These are phyloP conservation scores for Agriotes lineatus DNA, from an alignment of 2,888 invertebrate species.

Conservation along the genomic window DNA sequence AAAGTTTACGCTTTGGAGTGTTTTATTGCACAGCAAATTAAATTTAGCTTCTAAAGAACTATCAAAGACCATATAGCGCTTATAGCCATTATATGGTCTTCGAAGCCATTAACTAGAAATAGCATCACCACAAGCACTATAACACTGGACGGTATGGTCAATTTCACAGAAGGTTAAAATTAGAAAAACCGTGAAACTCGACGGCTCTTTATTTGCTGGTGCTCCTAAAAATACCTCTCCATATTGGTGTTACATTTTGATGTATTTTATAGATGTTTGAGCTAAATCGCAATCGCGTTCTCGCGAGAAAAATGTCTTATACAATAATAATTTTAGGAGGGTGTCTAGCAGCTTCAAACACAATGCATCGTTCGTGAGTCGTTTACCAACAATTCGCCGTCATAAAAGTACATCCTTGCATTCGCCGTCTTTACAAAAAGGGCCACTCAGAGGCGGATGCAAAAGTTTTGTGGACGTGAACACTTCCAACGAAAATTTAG, in stretches of 20 bases:
- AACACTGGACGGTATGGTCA: neutral
- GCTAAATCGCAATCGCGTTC: neutral
- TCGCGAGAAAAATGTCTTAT: neutral
- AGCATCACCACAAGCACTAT: neutral
- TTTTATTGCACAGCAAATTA: constrained; percentile 7
- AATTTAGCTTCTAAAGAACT: neutral
- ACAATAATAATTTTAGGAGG: constrained; percentile 68
- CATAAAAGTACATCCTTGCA: constrained; percentile 85
- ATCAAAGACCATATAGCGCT: constrained; percentile 4
- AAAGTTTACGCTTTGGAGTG: constrained; percentile 1
- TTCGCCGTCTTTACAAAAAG: constrained; percentile 76
- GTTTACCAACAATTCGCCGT: constrained; percentile 88
- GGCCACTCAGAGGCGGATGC: constrained; percentile 62
- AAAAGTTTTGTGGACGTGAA: constrained; percentile 78
- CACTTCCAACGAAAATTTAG: constrained; percentile 81
- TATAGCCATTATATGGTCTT: neutral
- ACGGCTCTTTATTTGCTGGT: neutral
- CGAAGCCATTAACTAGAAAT: constrained; percentile 11
- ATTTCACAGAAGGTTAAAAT: neutral
- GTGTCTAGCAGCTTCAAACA: constrained; percentile 90
- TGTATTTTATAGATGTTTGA: neutral
- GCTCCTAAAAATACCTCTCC: neutral
- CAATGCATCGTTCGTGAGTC: constrained; percentile 93
- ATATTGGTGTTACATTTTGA: neutral
- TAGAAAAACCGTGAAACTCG: neutral